Evolutionary conservation across 2,797 vertebrate genomes (phyloP).

Genomic region (Cirrhinus molitorella): DNA sequence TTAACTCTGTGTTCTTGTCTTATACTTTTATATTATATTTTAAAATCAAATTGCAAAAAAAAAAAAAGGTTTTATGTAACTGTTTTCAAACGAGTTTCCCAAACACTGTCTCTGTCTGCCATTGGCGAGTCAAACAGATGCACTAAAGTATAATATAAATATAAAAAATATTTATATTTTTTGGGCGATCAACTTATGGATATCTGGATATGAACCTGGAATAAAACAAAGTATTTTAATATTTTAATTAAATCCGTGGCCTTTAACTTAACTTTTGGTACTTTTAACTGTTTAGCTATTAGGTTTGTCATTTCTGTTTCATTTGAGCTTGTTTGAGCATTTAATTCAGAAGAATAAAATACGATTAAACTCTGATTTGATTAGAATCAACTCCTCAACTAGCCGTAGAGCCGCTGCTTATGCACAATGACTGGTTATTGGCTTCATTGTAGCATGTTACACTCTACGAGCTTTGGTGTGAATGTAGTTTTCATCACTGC

Average conservation of each 20-base stretch:
- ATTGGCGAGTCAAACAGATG: not conserved
- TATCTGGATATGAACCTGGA: not conserved
- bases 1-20: no score
- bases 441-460: conserved; percentile 15
- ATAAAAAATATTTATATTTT: not conserved
- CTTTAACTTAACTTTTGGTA: not conserved
- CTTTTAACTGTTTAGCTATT: not conserved
- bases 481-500: conserved; percentile 21
- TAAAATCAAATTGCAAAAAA: no score
- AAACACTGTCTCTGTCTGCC: not conserved
- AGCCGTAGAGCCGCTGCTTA: conserved; percentile 5
- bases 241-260: no score
- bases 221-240: no score
- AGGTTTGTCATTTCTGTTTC: no score
- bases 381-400: not conserved
- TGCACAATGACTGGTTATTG: conserved; percentile 13
- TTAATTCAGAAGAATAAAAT: not conserved
- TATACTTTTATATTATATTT: not conserved
- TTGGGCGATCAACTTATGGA: not conserved
- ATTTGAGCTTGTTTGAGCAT: not conserved
- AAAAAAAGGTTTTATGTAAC: no score
- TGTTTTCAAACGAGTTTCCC: not conserved
- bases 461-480: not conserved
- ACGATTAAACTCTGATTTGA: conserved; percentile 1
- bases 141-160: no score